phyloP scores from a whole-genome alignment of 2,113 vertebrate species.

The Syngnathus floridae region DNA sequence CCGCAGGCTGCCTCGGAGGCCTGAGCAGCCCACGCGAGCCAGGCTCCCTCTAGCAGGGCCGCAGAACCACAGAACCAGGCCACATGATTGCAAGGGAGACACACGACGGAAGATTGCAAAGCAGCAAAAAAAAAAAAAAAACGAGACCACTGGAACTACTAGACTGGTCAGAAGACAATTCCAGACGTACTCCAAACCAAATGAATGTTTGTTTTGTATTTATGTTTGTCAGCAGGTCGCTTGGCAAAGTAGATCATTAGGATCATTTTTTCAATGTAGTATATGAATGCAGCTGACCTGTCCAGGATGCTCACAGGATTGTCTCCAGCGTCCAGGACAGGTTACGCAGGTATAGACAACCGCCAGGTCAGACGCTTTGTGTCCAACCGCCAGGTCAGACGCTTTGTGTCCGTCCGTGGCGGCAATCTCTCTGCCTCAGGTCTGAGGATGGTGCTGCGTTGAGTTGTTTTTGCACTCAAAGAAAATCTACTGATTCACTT shows the following conservation, averaged over 20 bases:
- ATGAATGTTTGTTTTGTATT: conserved; percentile 71
- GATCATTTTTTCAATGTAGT: not conserved
- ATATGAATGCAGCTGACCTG: conserved; percentile 4
- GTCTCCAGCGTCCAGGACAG: conserved; percentile 7
- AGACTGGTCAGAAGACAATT: conserved; percentile 64
- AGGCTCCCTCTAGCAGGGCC: conserved; percentile 21
- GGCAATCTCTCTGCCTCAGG: conserved; percentile 52
- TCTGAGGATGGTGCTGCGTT: conserved; percentile 40
- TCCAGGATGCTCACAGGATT: conserved; percentile 13
- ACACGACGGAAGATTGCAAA: conserved; percentile 37
- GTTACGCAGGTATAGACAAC: conserved; percentile 16
- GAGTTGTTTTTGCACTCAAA: conserved; percentile 62
- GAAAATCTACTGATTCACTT: conserved; percentile 67
- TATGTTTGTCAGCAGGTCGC: conserved; percentile 46
- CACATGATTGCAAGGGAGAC: conserved; percentile 57
- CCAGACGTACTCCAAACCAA: conserved; percentile 65
- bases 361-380: conserved; percentile 23
- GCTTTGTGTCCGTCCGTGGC: conserved; percentile 25
- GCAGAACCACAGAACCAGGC: conserved; percentile 34
- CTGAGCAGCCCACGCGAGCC: conserved; percentile 47
- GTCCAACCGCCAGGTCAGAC: conserved; percentile 21
- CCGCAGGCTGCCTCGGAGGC: conserved; percentile 90
- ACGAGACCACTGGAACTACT: conserved; percentile 73
- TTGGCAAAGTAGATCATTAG: conserved; percentile 1
- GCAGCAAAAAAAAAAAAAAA: conserved; percentile 53